These are phyloP conservation scores for Eclectus roratus DNA, from an alignment of 2,113 vertebrate genomes.

Conservation along the genomic window DNA sequence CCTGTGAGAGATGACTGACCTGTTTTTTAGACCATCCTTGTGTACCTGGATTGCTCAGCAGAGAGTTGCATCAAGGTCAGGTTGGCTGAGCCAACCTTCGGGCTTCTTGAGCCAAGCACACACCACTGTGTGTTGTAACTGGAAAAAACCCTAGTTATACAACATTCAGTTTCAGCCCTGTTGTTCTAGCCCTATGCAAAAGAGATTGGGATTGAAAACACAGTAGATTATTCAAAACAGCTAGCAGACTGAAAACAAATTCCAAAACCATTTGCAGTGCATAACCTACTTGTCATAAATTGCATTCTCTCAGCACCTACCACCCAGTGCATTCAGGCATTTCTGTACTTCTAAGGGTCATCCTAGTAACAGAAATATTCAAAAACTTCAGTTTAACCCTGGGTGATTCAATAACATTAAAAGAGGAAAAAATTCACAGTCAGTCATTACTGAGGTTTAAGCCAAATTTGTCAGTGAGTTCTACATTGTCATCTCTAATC, in stretches of 20 bases:
- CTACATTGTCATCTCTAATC: background rate
- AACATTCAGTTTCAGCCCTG: background rate
- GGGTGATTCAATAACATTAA: background rate
- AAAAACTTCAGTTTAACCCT: background rate
- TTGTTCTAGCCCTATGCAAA: background rate
- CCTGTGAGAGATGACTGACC: rapidly evolving
- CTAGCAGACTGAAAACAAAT: background rate
- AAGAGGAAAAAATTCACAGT: background rate
- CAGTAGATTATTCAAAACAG: background rate
- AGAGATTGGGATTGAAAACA: background rate
- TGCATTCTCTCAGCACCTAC: background rate
- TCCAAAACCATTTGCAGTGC: background rate
- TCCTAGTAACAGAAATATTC: background rate
- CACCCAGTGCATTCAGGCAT: background rate
- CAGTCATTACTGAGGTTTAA: background rate
- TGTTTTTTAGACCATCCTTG: rapidly evolving
- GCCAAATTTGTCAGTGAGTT: background rate
- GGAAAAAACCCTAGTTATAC: background rate
- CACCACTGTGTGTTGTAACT: rapidly evolving
- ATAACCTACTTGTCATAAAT: background rate
- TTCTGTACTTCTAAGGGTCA: background rate
- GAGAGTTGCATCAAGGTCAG: background rate
- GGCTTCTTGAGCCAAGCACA: rapidly evolving
- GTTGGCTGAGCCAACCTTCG: background rate
- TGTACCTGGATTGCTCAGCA: rapidly evolving